These are phyloP conservation scores for Ellobium chinense DNA, from an alignment of 2,888 invertebrate genomes.

Conservation along the genomic window DNA sequence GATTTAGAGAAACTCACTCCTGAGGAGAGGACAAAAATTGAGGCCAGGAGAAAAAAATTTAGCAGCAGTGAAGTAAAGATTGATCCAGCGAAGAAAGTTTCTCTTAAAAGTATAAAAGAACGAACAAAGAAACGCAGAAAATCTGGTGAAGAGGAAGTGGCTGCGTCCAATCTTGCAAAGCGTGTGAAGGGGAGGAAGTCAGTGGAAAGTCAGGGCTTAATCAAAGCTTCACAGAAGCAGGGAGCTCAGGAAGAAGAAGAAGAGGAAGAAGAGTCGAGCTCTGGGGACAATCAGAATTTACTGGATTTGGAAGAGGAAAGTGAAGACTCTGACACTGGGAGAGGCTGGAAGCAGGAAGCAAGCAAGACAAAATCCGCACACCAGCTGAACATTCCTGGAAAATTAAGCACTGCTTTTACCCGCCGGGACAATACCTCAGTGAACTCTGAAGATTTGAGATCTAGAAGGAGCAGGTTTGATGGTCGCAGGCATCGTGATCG, in stretches of 20 bases:
- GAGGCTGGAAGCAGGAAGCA: slow-evolving; percentile 52
- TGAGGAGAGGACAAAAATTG: slow-evolving; percentile 54
- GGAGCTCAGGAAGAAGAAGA: slow-evolving; percentile 11
- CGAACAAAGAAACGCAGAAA: slow-evolving; percentile 43
- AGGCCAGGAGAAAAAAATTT: slow-evolving; percentile 61
- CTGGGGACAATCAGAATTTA: slow-evolving; percentile 15
- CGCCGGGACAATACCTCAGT: not conserved
- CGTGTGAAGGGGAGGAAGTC: not conserved
- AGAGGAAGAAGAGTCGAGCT: not conserved
- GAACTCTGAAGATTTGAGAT: not conserved
- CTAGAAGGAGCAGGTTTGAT: not conserved
- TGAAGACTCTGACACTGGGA: slow-evolving; percentile 52
- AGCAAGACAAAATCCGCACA: slow-evolving; percentile 31
- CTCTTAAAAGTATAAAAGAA: slow-evolving; percentile 61
- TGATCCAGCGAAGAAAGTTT: slow-evolving; percentile 57
- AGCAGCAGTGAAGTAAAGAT: slow-evolving; percentile 47
- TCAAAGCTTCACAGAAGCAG: not conserved
- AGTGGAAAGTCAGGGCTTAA: slow-evolving; percentile 2
- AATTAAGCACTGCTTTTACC: not conserved
- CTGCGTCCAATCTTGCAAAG: not conserved
- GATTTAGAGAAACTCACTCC: slow-evolving; percentile 46
- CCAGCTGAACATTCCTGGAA: not conserved
- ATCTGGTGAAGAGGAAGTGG: slow-evolving; percentile 21
- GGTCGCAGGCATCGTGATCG: not conserved
- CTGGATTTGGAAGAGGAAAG: slow-evolving; percentile 60